These are phyloP conservation scores for Sesia bembeciformis DNA, from an alignment of 2,888 invertebrate genomes.

Conservation along the genomic window DNA sequence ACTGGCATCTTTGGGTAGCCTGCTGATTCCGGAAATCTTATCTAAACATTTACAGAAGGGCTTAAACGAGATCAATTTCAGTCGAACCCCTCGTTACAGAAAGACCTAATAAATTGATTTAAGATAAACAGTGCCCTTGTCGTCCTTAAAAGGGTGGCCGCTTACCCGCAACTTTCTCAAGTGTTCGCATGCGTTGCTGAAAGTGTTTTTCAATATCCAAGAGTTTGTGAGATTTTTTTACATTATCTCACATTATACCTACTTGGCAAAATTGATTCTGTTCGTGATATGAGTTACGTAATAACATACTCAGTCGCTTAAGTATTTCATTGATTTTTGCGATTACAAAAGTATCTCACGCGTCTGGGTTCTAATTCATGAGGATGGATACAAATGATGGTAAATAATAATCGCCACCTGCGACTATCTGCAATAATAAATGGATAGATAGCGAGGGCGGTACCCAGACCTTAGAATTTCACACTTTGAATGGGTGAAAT, in stretches of 20 bases:
- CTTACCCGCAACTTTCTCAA: neutral
- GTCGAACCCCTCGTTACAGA: conserved; percentile 23
- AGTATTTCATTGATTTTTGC: neutral
- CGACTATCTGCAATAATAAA: too few species aligned
- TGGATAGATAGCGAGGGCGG: too few species aligned
- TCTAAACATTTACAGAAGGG: conserved; percentile 42
- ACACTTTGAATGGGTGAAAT: too few species aligned
- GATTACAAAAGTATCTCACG: too few species aligned
- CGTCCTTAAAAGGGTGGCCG: conserved; percentile 12
- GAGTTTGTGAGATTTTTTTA: neutral
- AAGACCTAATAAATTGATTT: conserved; percentile 32
- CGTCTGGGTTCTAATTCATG: too few species aligned
- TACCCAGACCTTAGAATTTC: too few species aligned
- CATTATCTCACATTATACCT: neutral
- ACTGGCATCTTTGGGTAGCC: conserved; percentile 1
- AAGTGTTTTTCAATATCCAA: neutral
- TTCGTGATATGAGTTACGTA: neutral
- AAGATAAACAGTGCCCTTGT: conserved; percentile 31
- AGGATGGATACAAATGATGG: too few species aligned
- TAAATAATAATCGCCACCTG: too few species aligned
- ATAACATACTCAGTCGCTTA: neutral
- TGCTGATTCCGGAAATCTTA: conserved; percentile 27
- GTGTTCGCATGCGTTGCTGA: neutral
- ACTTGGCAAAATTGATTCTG: neutral
- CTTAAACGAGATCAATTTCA: conserved; percentile 37